These are phyloP conservation scores for Pseudois nayaur DNA, from an alignment of 2,113 vertebrate genomes.

Conservation along the genomic window DNA sequence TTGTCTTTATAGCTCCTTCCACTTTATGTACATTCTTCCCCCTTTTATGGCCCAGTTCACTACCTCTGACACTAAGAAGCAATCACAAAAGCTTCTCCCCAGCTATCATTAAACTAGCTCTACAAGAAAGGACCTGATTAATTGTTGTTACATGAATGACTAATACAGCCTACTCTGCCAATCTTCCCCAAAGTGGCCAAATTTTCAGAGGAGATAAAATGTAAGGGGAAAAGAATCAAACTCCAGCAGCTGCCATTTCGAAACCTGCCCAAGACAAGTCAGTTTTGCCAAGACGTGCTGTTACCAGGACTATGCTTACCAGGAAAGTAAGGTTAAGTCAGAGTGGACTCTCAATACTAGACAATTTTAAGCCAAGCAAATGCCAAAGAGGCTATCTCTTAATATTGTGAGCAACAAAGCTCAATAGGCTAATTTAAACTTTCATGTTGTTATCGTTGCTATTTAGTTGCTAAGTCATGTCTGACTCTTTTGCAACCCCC, in stretches of 20 bases:
- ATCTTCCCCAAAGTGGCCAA: background rate
- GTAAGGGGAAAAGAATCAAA: constrained; percentile 1
- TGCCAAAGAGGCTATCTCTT: background rate
- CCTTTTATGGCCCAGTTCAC: background rate
- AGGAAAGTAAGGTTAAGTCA: background rate
- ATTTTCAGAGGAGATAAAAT: background rate
- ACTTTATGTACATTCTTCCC: background rate
- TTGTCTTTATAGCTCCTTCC: background rate
- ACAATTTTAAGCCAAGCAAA: background rate
- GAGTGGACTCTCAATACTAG: background rate
- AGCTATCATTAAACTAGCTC: background rate
- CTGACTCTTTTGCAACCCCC: background rate
- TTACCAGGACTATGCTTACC: background rate
- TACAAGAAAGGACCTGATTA: background rate
- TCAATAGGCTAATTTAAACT: background rate
- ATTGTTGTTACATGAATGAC: background rate
- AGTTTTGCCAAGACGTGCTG: background rate
- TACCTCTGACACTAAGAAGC: background rate
- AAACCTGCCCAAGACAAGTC: background rate
- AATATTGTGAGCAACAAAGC: background rate
- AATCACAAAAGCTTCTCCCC: background rate
- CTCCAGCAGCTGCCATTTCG: background rate
- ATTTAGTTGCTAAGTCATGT: background rate
- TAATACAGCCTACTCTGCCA: background rate
- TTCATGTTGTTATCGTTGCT: background rate